Evolutionary conservation across 2,888 invertebrate species (phyloP).

Genomic region (Rhagonycha lutea): DNA sequence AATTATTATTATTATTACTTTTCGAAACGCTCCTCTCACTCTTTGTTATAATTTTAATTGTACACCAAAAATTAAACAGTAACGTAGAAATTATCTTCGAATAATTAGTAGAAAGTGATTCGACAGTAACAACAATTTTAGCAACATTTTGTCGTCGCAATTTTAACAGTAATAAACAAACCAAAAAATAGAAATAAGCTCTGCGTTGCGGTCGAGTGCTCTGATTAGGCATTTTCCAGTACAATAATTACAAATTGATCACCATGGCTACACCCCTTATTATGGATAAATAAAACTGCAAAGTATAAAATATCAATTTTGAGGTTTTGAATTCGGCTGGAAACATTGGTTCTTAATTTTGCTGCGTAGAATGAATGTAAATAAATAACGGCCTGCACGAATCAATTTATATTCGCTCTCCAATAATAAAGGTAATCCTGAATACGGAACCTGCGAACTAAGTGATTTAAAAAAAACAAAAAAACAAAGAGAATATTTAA

Average conservation of each 20-base stretch:
- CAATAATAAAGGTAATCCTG: neutral
- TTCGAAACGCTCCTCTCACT: neutral
- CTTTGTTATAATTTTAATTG: neutral
- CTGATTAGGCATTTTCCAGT: slow-evolving; percentile 27
- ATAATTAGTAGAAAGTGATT: neutral
- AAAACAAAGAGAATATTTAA: neutral
- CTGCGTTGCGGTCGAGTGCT: slow-evolving; percentile 26
- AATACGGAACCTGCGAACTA: neutral
- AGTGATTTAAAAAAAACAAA: neutral
- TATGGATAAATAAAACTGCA: slow-evolving; percentile 2
- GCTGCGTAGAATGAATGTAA: neutral
- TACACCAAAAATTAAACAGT: neutral
- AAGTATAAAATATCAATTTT: neutral
- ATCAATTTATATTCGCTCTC: neutral
- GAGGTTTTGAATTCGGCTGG: neutral
- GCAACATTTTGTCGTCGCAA: neutral
- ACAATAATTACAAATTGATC: slow-evolving; percentile 29
- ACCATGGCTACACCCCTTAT: slow-evolving; percentile 32
- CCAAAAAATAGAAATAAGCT: neutral
- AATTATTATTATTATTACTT: neutral
- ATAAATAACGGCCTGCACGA: neutral
- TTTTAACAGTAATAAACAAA: neutral
- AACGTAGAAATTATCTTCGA: neutral
- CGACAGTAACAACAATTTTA: neutral
- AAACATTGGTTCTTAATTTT: neutral